Evolutionary conservation across 1,140 invertebrate genomes (phyloP).

Genomic region (Oncopodura yosiiana): DNA sequence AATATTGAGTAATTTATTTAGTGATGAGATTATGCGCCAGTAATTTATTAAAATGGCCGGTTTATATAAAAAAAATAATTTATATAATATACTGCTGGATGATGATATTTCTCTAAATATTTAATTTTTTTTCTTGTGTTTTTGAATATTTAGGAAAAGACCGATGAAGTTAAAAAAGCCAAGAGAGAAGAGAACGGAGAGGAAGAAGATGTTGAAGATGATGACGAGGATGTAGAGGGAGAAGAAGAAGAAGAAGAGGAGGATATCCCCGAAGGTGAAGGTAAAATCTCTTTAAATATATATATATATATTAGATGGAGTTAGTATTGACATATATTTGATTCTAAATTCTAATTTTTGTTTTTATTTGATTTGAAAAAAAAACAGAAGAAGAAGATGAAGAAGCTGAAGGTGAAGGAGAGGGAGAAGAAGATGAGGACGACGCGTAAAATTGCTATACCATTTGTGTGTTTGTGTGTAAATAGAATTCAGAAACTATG

Average conservation of each 20-base stretch:
- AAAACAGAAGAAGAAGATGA: conserved; percentile 31
- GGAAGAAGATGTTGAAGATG: conserved; percentile 35
- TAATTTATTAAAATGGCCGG: too few species aligned
- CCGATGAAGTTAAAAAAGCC: conserved; percentile 35
- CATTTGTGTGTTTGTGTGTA: too few species aligned
- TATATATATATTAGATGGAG: background rate
- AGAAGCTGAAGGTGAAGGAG: conserved; percentile 22
- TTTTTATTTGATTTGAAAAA: conserved; percentile 25
- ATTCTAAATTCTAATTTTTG: background rate
- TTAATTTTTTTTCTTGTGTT: background rate
- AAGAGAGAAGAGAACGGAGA: conserved; percentile 36
- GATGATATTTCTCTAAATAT: too few species aligned
- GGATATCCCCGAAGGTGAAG: conserved; percentile 36
- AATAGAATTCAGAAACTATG: too few species aligned
- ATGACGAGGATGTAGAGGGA: conserved; percentile 33
- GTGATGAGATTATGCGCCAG: too few species aligned
- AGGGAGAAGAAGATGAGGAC: conserved; percentile 32
- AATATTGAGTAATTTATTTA: too few species aligned
- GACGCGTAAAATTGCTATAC: conserved; percentile 28
- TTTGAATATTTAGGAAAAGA: conserved; percentile 26
- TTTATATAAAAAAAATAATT: too few species aligned
- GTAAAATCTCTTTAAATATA: conserved; percentile 4
- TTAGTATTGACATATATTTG: too few species aligned
- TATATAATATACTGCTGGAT: too few species aligned
- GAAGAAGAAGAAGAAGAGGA: conserved; percentile 37